phyloP scores from a whole-genome alignment of 2,797 vertebrate genomes.

The Nothura maculosa region DNA sequence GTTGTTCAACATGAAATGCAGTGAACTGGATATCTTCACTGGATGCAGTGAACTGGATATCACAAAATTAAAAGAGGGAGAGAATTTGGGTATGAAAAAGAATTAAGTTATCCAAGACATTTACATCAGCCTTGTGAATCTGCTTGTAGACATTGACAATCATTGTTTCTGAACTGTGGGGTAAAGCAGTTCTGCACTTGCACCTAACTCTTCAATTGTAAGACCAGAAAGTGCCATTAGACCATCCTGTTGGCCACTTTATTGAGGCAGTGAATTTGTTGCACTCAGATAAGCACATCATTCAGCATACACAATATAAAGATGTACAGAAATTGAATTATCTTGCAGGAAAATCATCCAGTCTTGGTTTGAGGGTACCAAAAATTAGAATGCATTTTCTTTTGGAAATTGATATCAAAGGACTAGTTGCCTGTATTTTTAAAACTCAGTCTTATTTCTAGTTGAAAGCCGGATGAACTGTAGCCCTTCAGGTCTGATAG shows the following conservation, averaged over 20 bases:
- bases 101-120: background rate
- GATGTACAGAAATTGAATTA: background rate
- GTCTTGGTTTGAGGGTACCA: background rate
- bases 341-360: background rate
- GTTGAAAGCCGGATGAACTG: background rate
- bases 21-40: background rate
- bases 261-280: background rate
- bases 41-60: accelerated
- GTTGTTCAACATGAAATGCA: too few species aligned
- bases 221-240: background rate
- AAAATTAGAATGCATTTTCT: background rate
- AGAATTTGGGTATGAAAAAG: background rate
- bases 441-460: background rate
- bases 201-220: background rate
- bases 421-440: background rate
- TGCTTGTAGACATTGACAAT: background rate
- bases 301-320: background rate
- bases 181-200: background rate
- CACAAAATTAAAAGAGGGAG: background rate
- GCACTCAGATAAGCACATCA: background rate
- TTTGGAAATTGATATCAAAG: background rate
- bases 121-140: background rate
- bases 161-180: background rate
- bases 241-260: background rate
- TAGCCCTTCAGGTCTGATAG: background rate